Evolutionary conservation across 1,140 invertebrate genomes (phyloP).

Genomic region (Pseudomyrmex pallidus): DNA sequence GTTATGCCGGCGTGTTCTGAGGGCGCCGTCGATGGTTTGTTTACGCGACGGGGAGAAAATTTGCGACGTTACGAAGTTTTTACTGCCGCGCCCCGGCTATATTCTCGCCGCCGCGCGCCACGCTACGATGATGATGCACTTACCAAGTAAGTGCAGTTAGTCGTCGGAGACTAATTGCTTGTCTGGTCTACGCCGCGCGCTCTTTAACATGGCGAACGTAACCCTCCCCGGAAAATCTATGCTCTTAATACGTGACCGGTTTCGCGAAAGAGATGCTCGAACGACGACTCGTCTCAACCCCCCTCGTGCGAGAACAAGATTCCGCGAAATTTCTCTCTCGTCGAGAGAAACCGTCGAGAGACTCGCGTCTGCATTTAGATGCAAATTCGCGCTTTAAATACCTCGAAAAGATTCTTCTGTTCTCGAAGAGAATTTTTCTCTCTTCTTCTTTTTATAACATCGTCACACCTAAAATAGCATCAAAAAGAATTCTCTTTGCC

Average conservation of each 20-base stretch:
- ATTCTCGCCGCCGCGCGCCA: conserved; percentile 3
- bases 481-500: too few species aligned
- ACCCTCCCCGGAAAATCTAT: conserved; percentile 27
- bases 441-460: too few species aligned
- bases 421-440: too few species aligned
- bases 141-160: conserved; percentile 53
- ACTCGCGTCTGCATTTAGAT: neutral
- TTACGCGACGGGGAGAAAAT: conserved; percentile 53
- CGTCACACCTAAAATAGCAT: too few species aligned
- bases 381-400: neutral
- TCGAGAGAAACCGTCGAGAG: neutral
- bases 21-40: conserved; percentile 58
- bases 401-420: too few species aligned
- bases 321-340: neutral
- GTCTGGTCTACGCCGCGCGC: conserved; percentile 19
- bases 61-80: conserved; percentile 57
- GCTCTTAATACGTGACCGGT: conserved; percentile 53
- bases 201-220: conserved; percentile 41
- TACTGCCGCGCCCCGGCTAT: neutral
- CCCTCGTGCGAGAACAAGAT: too few species aligned
- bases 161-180: conserved; percentile 52
- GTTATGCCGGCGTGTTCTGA: conserved; percentile 31
- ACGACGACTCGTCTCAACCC: neutral
- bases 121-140: conserved; percentile 52
- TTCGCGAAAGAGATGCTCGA: conserved; percentile 20